Percentiles rank a stretch among this genome's conserved stretches.
phyloP scores from a whole-genome alignment of 2,113 vertebrate genomes.

The Piliocolobus tephrosceles region DNA sequence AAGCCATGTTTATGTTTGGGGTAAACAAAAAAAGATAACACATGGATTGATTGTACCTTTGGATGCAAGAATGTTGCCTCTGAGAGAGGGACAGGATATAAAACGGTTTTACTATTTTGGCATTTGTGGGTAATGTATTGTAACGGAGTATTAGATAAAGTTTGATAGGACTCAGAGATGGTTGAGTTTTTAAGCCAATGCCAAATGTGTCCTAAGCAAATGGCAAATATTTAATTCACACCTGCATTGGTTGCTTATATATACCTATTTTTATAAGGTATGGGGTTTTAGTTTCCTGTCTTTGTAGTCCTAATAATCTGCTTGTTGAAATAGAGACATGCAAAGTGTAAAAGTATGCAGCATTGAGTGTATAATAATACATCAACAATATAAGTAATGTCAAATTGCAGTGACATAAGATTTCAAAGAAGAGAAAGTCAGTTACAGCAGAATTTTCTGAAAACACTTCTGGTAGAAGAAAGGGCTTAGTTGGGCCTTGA shows the following conservation, averaged over 20 bases:
- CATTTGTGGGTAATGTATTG: neutral
- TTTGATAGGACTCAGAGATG: neutral
- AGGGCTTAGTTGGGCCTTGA: neutral
- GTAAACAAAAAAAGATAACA: neutral
- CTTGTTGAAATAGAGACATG: neutral
- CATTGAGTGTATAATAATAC: neutral
- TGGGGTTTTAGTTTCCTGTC: neutral
- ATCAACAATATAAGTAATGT: neutral
- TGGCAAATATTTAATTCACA: neutral
- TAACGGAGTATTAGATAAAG: neutral
- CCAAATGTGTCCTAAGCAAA: neutral
- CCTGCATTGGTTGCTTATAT: neutral
- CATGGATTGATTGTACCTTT: too few species aligned
- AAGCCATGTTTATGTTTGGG: neutral
- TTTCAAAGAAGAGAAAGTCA: neutral
- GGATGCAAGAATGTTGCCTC: neutral
- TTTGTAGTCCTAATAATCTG: neutral
- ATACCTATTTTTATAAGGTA: neutral
- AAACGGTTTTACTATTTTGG: neutral
- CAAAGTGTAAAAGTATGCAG: neutral
- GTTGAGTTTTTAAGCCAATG: neutral
- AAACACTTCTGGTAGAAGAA: neutral
- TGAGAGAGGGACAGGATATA: neutral
- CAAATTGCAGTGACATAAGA: neutral
- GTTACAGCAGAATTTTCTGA: neutral